Evolutionary conservation across 1,140 invertebrate species (phyloP), one percentile per base, ranked within the genome.

Genomic region (Andricus grossulariae): DNA sequence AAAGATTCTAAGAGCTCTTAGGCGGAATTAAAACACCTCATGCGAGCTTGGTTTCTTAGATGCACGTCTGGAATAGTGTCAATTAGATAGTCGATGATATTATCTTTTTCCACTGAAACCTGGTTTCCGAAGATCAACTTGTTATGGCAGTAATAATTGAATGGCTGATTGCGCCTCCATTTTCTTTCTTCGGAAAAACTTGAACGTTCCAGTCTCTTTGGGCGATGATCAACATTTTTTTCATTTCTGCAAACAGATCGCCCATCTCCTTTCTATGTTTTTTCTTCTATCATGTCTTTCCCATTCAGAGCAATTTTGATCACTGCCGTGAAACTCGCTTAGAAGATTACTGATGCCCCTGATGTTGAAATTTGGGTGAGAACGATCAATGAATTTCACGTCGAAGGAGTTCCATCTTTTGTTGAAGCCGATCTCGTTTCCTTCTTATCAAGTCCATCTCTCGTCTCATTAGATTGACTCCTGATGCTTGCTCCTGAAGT

Each of bases 41-140:
- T 74, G 4, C 71, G 18, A 0, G 81, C 79, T 39, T 84, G 80
- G 25, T 76, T 77, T 10, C 72, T 72, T 10, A 85, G 39, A 16
- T 25, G 19, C 11, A 25, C n/a, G 55, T 83, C 79, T 10, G 75
- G 76, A 21, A 84, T 81, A 1, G 82, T 80, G 18, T 86, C 82
- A 4, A 86, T 84, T 1, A 82, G 7, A 54, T 84, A 80, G 57
- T 86, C 75, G 13, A 86, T 71, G 6, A 81, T 19, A 51, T 86
- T 80, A 45, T 79, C 77, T 57, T 81, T 75, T 12, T 71, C 73
- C 49, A 86, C 75, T n/a, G 74, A 51, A 1, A 84, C 60, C 7
- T 54, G 16, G 18, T 82, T 80, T 6, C 77, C 78, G 15, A 80
- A 52, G 21, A 81, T 79, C 0, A 85, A 3, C 66, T 85, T 83